Base-by-base conservation (phyloP, 1,140 invertebrate genomes). In the Dolichoris vasculosae region DNA sequence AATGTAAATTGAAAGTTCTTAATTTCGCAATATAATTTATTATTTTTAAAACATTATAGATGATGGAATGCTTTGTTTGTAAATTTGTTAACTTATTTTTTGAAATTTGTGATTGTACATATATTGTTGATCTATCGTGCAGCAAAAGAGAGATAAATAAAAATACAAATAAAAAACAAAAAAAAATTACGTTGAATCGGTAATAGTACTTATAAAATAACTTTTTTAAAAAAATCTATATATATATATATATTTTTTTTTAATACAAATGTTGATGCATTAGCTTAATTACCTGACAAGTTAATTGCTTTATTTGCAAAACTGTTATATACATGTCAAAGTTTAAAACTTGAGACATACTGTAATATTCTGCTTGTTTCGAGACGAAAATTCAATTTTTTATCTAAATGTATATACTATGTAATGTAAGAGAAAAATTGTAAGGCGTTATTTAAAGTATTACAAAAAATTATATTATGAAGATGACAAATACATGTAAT, bases 371-470 rank as follows among this genome's bases (percentile, higher is more conserved):
- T 71, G 30, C 30, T 69, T 64, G 30, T 71, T 82, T 64, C 38
- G 43, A n/a, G 73, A 79, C 20, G 23, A 81, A 40, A 76, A 85
- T 35, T 43, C 1, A 63, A 80, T 35, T 63, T 23, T 79, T 35
- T 73, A 40, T 85, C 46, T 85, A 63, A 73, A 48, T 85, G 83
- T 85, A 85, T 0, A 75, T 85, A 85, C 35, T 63, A 26, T 78
- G 40, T 79, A 78, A 80, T 73, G 3, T 73, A 32, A 59, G 55
- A 79, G 20, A 78, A 84, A 79, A 84, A 59, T 48, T 59, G 73
- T 46, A 32, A 84, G 11, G 20, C n/a, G 77, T 80, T 84, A 79
- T 84, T 81, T 73, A 85, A 84, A 85, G 83, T 81, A 85, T 84
- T 84, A 85, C 9, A 71, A 77, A 71, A 79, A 80, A 55, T 85